These are phyloP conservation scores for Apogon talboti DNA, from an alignment of 2,797 vertebrate genomes.

Conservation along the genomic window DNA sequence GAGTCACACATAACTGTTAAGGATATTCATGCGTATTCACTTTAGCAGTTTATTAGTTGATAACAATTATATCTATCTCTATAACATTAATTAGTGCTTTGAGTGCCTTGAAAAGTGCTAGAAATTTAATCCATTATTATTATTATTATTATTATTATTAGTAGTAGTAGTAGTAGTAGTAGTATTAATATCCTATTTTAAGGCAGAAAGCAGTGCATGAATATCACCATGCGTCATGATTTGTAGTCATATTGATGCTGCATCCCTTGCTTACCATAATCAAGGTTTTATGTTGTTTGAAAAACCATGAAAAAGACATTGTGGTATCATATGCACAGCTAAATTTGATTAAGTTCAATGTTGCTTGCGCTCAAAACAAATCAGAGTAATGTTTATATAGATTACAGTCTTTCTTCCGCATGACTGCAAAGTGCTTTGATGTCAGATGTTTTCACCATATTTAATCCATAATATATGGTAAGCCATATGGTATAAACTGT, in stretches of 20 bases:
- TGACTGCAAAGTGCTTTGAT: slow-evolving; percentile 19
- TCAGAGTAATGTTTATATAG: slow-evolving; percentile 13
- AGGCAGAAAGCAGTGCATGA: no score
- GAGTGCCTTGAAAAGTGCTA: no score
- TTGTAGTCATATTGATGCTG: no score
- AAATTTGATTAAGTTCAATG: not conserved
- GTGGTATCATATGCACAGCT: not conserved
- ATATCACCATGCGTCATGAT: no score
- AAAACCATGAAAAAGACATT: not conserved
- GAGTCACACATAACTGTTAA: no score
- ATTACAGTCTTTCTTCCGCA: slow-evolving; percentile 13
- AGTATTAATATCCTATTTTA: no score
- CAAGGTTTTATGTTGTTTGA: not conserved
- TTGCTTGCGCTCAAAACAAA: slow-evolving; percentile 14
- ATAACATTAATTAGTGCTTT: no score
- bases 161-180: no score
- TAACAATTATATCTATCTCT: not conserved
- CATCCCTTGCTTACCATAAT: not conserved
- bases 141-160: no score
- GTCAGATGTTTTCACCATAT: slow-evolving; percentile 37
- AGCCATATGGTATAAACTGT: slow-evolving; percentile 46
- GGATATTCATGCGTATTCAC: no score
- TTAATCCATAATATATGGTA: slow-evolving; percentile 23
- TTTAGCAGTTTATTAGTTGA: no score
- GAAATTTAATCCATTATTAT: no score